A percentile compares a stretch with the other conserved stretches of the same genome.
These are phyloP conservation scores for Rugalucina vietnamica DNA, from an alignment of 2,888 invertebrate species.

Conservation along the genomic window DNA sequence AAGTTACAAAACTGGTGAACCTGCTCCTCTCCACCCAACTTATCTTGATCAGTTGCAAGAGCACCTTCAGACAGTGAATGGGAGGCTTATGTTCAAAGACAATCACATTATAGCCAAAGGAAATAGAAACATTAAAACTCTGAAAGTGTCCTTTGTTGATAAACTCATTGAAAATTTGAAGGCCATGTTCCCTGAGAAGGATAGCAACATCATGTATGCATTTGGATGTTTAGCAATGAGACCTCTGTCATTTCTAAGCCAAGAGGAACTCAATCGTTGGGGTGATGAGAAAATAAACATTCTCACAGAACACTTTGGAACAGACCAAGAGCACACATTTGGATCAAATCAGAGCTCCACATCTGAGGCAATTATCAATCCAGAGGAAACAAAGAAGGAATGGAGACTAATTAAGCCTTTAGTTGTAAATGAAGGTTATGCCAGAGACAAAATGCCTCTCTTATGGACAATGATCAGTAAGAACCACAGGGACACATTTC, in stretches of 20 bases:
- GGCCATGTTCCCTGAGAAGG: conserved; percentile 28
- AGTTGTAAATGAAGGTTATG: conserved; percentile 20
- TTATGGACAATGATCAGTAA: not conserved
- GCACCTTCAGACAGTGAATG: not conserved
- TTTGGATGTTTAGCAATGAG: conserved; percentile 27
- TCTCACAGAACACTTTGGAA: conserved; percentile 23
- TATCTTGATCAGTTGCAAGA: not conserved
- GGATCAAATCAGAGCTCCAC: not conserved
- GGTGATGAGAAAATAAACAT: conserved; percentile 35
- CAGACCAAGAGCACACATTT: not conserved
- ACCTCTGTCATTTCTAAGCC: conserved; percentile 22
- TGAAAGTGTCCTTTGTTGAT: conserved; percentile 31
- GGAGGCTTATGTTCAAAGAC: conserved; percentile 27
- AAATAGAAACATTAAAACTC: conserved; percentile 19
- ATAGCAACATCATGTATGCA: conserved; percentile 31
- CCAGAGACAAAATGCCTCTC: not conserved
- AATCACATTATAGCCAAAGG: conserved; percentile 25
- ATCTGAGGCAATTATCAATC: conserved; percentile 6
- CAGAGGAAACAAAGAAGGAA: conserved; percentile 14
- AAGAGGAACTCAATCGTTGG: conserved; percentile 14
- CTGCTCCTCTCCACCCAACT: not conserved
- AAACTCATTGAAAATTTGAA: conserved; percentile 18
- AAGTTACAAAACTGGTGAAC: not conserved
- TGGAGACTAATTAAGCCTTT: conserved; percentile 21
- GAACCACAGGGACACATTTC: not conserved